phyloP scores from a whole-genome alignment of 2,113 vertebrate species.

The Mustelus asterias region DNA sequence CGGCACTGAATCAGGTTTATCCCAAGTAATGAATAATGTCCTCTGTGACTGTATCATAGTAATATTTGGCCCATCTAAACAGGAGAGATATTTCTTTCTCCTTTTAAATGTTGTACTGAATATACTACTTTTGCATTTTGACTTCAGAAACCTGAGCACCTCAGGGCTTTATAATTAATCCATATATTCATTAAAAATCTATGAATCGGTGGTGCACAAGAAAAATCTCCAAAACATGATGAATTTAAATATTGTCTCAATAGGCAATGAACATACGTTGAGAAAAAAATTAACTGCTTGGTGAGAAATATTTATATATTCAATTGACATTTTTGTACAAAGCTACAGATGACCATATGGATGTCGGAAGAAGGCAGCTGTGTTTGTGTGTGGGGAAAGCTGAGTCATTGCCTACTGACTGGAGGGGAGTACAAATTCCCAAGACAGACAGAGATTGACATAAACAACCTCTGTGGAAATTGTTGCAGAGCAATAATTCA shows the following conservation, averaged over 20 bases:
- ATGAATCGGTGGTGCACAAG: background rate
- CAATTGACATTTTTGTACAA: background rate
- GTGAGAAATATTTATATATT: background rate
- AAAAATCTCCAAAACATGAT: background rate
- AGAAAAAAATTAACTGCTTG: background rate
- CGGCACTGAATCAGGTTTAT: background rate
- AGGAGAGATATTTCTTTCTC: background rate
- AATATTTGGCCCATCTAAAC: background rate
- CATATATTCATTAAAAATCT: background rate
- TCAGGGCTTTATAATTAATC: background rate
- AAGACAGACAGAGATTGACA: background rate
- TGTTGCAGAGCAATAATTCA: background rate
- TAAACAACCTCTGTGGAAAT: background rate
- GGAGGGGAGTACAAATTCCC: background rate
- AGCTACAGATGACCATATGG: background rate
- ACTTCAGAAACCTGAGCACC: background rate
- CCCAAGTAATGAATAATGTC: background rate
- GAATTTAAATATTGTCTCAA: background rate
- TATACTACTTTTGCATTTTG: background rate
- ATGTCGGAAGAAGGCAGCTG: background rate
- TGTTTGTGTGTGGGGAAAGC: background rate
- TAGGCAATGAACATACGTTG: background rate
- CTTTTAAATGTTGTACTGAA: background rate
- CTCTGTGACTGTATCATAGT: background rate
- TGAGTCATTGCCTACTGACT: background rate